phyloP scores from a whole-genome alignment of 2,113 vertebrate genomes.

The Benitochromis conjunctus region DNA sequence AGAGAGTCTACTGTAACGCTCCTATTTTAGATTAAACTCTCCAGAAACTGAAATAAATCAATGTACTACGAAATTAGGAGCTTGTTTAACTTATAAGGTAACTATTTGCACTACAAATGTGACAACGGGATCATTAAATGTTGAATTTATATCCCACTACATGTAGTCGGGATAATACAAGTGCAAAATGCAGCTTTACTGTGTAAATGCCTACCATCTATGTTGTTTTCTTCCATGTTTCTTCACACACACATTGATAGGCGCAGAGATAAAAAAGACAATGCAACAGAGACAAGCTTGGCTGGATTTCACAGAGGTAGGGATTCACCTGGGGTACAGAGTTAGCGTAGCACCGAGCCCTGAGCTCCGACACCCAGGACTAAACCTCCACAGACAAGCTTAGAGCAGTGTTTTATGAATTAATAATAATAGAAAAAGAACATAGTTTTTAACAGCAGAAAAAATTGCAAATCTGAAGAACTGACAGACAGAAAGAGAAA shows the following conservation, averaged over 20 bases:
- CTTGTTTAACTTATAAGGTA: neutral
- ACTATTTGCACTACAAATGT: neutral
- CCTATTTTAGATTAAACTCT: neutral
- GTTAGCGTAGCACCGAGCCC: neutral
- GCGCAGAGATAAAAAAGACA: neutral
- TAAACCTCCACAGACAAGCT: neutral
- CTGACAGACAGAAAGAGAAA: neutral
- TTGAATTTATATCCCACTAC: neutral
- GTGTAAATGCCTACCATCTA: too few relatives aligned
- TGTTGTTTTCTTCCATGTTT: neutral
- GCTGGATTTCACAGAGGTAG: neutral
- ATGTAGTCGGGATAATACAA: neutral
- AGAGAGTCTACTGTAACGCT: too few relatives aligned
- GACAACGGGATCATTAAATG: neutral
- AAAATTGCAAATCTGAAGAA: neutral
- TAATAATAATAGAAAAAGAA: neutral
- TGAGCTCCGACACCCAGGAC: neutral
- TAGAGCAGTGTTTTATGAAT: neutral
- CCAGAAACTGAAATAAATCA: neutral
- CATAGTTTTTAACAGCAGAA: neutral
- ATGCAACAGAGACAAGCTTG: neutral
- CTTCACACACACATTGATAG: neutral
- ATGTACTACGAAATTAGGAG: neutral
- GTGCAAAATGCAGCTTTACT: neutral
- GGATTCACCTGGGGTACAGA: neutral